Conservation (phyloP, 2,888 invertebrate genomes). For the Leptarthrus brevirostris region DNA sequence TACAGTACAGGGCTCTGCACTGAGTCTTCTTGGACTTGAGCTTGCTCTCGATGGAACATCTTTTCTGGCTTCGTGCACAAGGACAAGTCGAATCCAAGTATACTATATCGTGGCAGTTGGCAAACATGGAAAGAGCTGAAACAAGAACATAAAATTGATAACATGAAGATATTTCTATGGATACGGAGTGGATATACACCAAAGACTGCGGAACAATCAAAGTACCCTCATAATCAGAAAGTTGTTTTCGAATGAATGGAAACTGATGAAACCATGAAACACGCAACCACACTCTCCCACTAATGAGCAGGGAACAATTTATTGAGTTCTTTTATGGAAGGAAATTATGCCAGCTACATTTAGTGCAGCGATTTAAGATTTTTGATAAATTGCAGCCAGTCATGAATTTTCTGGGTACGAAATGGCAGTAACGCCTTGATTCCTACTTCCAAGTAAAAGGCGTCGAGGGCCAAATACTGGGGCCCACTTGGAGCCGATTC, state of each 20-base stretch:
- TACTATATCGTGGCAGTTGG: neutral
- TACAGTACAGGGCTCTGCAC: slow-evolving; percentile 23
- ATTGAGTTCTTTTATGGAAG: neutral
- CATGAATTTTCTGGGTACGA: slow-evolving; percentile 4
- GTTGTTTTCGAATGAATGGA: slow-evolving; percentile 51
- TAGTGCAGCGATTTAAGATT: slow-evolving; percentile 14
- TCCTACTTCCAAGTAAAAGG: neutral
- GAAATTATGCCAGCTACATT: slow-evolving; percentile 22
- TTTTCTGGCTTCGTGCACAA: neutral
- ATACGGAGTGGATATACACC: slow-evolving; percentile 19
- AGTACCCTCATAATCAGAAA: slow-evolving; percentile 53
- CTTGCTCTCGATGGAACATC: too few relatives aligned
- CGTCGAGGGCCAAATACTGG: slow-evolving; percentile 1
- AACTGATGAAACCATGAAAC: slow-evolving; percentile 53
- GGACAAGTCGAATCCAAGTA: neutral
- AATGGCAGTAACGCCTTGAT: neutral
- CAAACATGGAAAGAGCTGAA: slow-evolving; percentile 15
- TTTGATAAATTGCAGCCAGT: slow-evolving; percentile 43
- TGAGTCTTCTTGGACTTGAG: neutral
- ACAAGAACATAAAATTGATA: slow-evolving; percentile 39
- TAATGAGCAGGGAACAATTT: slow-evolving; percentile 26
- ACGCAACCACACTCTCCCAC: slow-evolving; percentile 51
- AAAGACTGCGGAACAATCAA: slow-evolving; percentile 43
- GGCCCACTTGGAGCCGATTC: neutral
- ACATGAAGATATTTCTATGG: slow-evolving; percentile 23